phyloP scores from a whole-genome alignment of 1,140 invertebrate species.

The Drosophila arawakana region DNA sequence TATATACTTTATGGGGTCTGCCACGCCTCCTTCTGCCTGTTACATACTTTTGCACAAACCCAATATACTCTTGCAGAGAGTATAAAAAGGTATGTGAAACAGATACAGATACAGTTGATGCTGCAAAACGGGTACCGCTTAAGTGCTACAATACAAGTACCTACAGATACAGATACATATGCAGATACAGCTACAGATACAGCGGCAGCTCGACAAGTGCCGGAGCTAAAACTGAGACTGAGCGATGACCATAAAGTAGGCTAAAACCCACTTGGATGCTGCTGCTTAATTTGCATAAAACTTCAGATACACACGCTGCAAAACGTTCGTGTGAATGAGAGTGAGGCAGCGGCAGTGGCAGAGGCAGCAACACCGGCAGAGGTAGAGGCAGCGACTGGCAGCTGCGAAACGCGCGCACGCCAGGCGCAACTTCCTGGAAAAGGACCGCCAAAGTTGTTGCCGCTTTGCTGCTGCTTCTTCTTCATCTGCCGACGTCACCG shows the following conservation, averaged over 20 bases:
- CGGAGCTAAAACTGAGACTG: slow-evolving; percentile 40
- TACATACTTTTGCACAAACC: too few species aligned
- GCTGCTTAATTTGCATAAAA: slow-evolving; percentile 79
- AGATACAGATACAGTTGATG: slow-evolving; percentile 40
- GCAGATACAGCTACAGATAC: slow-evolving; percentile 25
- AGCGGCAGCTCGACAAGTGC: slow-evolving; percentile 52
- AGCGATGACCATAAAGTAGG: slow-evolving; percentile 77
- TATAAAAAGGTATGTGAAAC: slow-evolving; percentile 73
- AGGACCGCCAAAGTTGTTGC: slow-evolving; percentile 79
- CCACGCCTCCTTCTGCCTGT: too few species aligned
- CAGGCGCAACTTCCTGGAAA: slow-evolving; percentile 82
- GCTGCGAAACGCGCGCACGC: slow-evolving; percentile 74
- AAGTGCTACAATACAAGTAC: slow-evolving; percentile 57
- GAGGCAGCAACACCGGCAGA: too few species aligned
- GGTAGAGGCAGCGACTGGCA: slow-evolving; percentile 43
- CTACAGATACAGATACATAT: slow-evolving; percentile 18
- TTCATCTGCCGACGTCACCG: too few species aligned
- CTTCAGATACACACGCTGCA: slow-evolving; percentile 59
- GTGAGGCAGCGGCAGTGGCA: too few species aligned
- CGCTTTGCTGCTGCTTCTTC: slow-evolving; percentile 13
- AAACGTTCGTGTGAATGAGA: slow-evolving; percentile 69
- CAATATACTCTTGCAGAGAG: too few species aligned
- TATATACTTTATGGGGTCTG: too few species aligned
- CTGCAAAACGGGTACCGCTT: slow-evolving; percentile 66
- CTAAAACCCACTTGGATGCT: slow-evolving; percentile 69